Base-by-base conservation (phyloP, 2,113 vertebrate species). In the Pseudolaguvia tuberculata region DNA sequence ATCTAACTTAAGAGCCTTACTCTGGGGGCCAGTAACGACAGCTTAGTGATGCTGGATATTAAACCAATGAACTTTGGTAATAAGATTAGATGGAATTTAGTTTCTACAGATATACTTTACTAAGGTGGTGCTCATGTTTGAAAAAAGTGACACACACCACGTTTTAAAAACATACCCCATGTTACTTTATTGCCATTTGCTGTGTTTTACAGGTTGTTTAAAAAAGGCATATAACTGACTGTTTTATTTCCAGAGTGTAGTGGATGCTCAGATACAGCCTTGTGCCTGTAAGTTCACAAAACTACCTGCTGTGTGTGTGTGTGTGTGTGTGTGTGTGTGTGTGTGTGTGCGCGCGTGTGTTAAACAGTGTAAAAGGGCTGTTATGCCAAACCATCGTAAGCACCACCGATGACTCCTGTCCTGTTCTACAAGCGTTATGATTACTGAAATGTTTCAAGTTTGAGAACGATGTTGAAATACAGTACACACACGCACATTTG, bases 151-250 rank as follows among this genome's bases (percentile, higher is more conserved):
- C 52, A 71, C 78, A 25, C 59, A 45, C 70, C 76, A 66, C 39
- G 56, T 48, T 86, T 75, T 88, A 89, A 80, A 81, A 85, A 81
- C 69, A 85, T 91, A 94, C 94, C 91, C 92, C 94, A 94, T 91
- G 92, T 93, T 92, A 89, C 91, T 94, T 98, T 95, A 96, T 94
- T 96, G 90, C 88, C 84, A 87, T 91, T 86, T 82, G 88, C 86
- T 86, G 86, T 83, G 91, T 86, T 81, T 84, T 88, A 91, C 89
- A 92, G 87, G 90, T 91, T 85, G 83, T 81, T n/a, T 90, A 87
- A 85, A 66, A 84, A 21, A 23, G 27, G 53, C n/a, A 25, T 81
- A 18, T 45, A 65, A 65, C 50, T 62, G 70, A 72, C 21, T 12
- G 45, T 45, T 75, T 57, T 45, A 48, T n/a, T 25, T 73, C 58